phyloP scores from a whole-genome alignment of 2,797 vertebrate genomes.

The Anguilla megastoma region DNA sequence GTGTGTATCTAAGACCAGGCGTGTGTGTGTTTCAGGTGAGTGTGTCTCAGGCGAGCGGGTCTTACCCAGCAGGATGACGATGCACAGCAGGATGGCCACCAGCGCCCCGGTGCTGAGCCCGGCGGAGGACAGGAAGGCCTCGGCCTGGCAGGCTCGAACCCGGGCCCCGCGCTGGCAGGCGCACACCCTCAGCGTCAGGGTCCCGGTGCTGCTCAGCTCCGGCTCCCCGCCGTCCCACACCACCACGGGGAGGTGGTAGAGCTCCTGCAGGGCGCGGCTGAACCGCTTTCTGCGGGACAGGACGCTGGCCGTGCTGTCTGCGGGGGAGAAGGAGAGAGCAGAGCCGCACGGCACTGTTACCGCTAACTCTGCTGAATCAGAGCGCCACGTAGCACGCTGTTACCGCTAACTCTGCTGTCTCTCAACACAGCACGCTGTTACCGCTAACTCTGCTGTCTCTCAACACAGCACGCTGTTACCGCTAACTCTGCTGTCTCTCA shows the following conservation, averaged over 20 bases:
- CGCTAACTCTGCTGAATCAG: background rate
- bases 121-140: slow-evolving; percentile 91
- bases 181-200: slow-evolving; percentile 90
- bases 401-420: too few relatives aligned
- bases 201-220: slow-evolving; percentile 88
- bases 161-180: slow-evolving; percentile 85
- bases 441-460: too few relatives aligned
- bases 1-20: background rate
- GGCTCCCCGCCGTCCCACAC: slow-evolving; percentile 92
- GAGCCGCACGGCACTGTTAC: background rate
- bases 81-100: slow-evolving; percentile 94
- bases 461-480: too few relatives aligned
- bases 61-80: slow-evolving; percentile 95
- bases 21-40: too few relatives aligned
- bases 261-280: slow-evolving; percentile 86
- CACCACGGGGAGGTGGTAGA: slow-evolving; percentile 87
- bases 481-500: too few relatives aligned
- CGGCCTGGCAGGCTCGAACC: slow-evolving; percentile 84
- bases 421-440: too few relatives aligned
- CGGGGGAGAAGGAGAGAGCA: slow-evolving; percentile 23
- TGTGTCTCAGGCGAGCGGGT: background rate
- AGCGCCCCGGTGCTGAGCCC: slow-evolving; percentile 96
- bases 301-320: slow-evolving; percentile 93
- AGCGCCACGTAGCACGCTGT: too few relatives aligned
- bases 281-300: slow-evolving; percentile 83